These are phyloP conservation scores for Panagrolaimus sp. DNA, from an alignment of 1,140 invertebrate genomes.

Conservation along the genomic window DNA sequence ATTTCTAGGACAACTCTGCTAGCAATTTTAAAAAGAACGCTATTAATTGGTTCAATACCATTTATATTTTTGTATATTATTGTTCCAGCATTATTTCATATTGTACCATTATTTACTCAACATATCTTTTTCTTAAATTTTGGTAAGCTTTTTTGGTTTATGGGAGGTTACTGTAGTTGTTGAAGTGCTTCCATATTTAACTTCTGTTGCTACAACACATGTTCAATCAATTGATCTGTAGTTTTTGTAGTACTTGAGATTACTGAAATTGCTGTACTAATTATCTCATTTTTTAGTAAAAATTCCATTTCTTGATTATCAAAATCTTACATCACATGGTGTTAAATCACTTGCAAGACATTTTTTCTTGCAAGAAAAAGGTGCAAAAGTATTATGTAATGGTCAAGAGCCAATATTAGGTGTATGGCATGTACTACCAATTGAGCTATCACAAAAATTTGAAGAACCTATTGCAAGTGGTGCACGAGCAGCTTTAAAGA, in stretches of 20 bases:
- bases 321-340: conserved; percentile 54
- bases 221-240: background rate
- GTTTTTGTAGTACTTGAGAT: no score
- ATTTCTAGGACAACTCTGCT: no score
- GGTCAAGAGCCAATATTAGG: conserved; percentile 21
- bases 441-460: conserved; percentile 59
- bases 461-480: conserved; percentile 45
- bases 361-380: conserved; percentile 69
- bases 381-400: conserved; percentile 31
- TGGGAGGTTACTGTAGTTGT: background rate
- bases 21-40: conserved; percentile 14
- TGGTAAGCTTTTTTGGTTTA: conserved; percentile 37
- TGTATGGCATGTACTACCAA: conserved; percentile 66
- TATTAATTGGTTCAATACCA: conserved; percentile 27
- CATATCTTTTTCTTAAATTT: conserved; percentile 58
- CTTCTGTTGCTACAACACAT: no score
- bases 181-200: no score
- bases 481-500: background rate
- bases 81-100: conserved; percentile 46
- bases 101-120: conserved; percentile 48
- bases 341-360: conserved; percentile 61
- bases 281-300: conserved; percentile 44
- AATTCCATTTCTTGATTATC: conserved; percentile 58
- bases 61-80: conserved; percentile 40
- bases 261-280: no score